phyloP scores from a whole-genome alignment of 2,888 invertebrate genomes.

The Silvanus unidentatus region DNA sequence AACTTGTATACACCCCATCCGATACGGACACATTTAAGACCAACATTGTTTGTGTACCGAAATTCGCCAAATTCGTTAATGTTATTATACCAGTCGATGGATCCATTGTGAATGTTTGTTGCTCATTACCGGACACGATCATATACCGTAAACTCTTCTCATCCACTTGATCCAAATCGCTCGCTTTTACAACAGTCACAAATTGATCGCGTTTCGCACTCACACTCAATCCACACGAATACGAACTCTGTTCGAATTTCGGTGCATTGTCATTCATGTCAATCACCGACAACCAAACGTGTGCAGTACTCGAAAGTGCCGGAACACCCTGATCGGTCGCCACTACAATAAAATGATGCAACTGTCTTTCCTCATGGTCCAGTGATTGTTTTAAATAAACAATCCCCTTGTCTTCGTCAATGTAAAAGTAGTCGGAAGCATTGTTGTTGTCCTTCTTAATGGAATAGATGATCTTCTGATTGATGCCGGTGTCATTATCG shows the following conservation, averaged over 20 bases:
- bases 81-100: slow-evolving; percentile 57
- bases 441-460: slow-evolving; percentile 58
- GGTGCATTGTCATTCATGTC: slow-evolving; percentile 92
- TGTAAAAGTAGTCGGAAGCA: slow-evolving; percentile 65
- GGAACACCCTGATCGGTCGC: slow-evolving; percentile 84
- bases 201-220: slow-evolving; percentile 82
- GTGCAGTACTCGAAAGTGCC: slow-evolving; percentile 70
- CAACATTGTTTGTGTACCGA: slow-evolving; percentile 55
- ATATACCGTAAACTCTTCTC: slow-evolving; percentile 69
- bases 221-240: slow-evolving; percentile 71
- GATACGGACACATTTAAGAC: slow-evolving; percentile 88
- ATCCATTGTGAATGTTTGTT: slow-evolving; percentile 66
- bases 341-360: slow-evolving; percentile 72
- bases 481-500: slow-evolving; percentile 70
- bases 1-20: slow-evolving; percentile 91
- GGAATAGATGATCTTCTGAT: slow-evolving; percentile 51
- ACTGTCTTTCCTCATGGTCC: slow-evolving; percentile 70
- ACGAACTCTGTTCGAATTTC: slow-evolving; percentile 73
- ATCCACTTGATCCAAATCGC: slow-evolving; percentile 80
- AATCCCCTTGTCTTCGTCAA: slow-evolving; percentile 70
- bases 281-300: slow-evolving; percentile 74
- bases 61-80: slow-evolving; percentile 69
- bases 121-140: slow-evolving; percentile 75
- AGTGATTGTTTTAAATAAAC: slow-evolving; percentile 72
- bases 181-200: slow-evolving; percentile 81